Evolutionary conservation across 1,140 invertebrate genomes (phyloP), one percentile per base, ranked within the genome.

Genomic region (Archegozetes longisetosus): DNA sequence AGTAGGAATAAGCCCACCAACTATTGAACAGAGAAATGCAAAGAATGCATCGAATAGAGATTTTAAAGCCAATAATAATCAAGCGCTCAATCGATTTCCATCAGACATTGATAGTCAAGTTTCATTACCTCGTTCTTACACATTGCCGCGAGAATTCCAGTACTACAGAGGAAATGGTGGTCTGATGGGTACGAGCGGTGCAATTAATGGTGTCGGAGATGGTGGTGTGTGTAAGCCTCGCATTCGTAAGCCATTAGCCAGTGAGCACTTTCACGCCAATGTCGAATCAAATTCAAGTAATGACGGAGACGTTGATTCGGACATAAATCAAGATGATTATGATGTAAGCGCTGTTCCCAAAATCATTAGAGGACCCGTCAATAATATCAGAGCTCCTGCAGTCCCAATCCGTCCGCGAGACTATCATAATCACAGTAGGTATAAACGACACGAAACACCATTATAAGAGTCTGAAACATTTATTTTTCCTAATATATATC

Each of bases 121-220:
- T 53, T 86, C 84, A 1, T 69, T 88, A 20, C 85, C 86, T 0
- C 76, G 85, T 28, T 87, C 84, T 24, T 88, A 88, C 68, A 88
- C 86, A 1, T 71, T 89, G 14, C 86, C 85, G 0, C 78, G 85
- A 26, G 84, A 88, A 71, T 88, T 87, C 70, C 84, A 84, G 65
- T 87, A 86, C 72, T 84, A 84, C 55, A 48, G 62, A 25, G 60
- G 29, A 25, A 59, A 58, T 14, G 54, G 17, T 6, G 23, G 14
- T 12, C 26, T 14, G 27, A 58, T 23, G 14, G 17, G 9, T 20
- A 51, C 26, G 29, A 58, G 23, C 3, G 29, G 32, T 40, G 32
- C 32, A 27, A n/a, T 40, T 13, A 53, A 51, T 40, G 4, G 2
- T 13, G 17, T 49, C 14, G 12, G 6, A 17, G 20, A 20, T 20